A percentile compares a stretch with the other conserved stretches of the same genome.
Conservation (phyloP, 2,113 vertebrate species). For the Nicator chloris region DNA sequence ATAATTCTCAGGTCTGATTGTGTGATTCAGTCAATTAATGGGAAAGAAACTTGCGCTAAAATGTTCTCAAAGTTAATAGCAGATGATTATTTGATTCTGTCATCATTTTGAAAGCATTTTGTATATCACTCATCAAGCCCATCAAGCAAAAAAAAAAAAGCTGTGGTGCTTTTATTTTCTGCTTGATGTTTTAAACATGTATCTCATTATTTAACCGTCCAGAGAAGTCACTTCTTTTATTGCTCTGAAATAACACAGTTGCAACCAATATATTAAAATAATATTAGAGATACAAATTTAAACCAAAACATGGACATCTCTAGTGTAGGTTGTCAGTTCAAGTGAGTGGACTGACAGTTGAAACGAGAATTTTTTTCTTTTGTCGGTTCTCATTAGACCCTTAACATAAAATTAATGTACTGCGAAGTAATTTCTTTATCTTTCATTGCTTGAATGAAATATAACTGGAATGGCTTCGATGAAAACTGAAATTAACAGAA, state of each 20-base stretch:
- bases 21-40: not conserved
- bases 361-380: not conserved
- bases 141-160: not conserved
- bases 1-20: not conserved
- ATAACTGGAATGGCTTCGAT: not conserved
- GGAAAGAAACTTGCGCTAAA: not conserved
- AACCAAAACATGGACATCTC: slow-evolving; percentile 1
- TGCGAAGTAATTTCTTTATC: not conserved
- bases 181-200: not conserved
- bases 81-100: not conserved
- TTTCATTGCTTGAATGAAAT: slow-evolving; percentile 24
- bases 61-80: not conserved
- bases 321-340: slow-evolving; percentile 2
- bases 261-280: not conserved
- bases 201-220: slow-evolving; percentile 1
- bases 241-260: not conserved
- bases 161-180: not conserved
- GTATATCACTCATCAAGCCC: not conserved
- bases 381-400: not conserved
- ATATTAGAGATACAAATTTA: slow-evolving; percentile 1
- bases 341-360: not conserved
- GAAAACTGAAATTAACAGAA: slow-evolving; percentile 25
- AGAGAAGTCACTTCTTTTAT: not conserved
- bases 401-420: slow-evolving; percentile 28
- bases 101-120: not conserved